Evolutionary conservation across 1,140 invertebrate genomes (phyloP), one percentile per base, ranked within the genome.

Genomic region (Doryteuthis pealeii): DNA sequence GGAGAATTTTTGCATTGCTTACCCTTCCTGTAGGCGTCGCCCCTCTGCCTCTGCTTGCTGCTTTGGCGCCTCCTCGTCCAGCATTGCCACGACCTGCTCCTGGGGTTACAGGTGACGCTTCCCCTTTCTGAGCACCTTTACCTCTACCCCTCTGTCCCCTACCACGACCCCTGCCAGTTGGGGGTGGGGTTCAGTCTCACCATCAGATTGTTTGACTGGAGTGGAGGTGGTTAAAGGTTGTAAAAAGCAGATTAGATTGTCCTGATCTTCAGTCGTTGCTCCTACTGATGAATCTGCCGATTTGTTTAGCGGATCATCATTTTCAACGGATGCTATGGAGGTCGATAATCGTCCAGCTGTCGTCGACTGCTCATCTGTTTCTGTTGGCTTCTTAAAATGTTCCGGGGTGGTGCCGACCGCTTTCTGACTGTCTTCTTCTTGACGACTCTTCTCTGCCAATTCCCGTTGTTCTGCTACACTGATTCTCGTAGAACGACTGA

Each of bases 381-480:
- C 10, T 62, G 54, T n/a, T 22, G 18, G 54, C 10, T 62, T 62
- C 54, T 62, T 62, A 6, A 62, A n/a, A 28, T 6, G 22, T 62
- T 62, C 54, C 18, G 18, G 10, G 18, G 74, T 31, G 15, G 71
- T 71, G 69, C 79, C 77, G 14, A 65, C 71, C 58, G 82, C 83
- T 72, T 79, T 78, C 49, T 75, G 79, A 31, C 81, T 66, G 70
- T 85, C 83, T 69, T 85, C 83, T 69, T 85, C 83, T 65, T 82
- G 80, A n/a, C 79, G 71, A n/a, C 83, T 85, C 69, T 85, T 82
- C 69, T 85, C 83, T 1, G 82, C 83, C 45, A 77, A 67, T 40
- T 80, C 80, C 33, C 80, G 69, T 43, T 82, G 80, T 74, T 83
- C 79, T 28, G 78, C 70, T 33, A 84, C 83, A 73, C 76, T 78